Evolutionary conservation across 2,888 invertebrate species (phyloP), one percentile per base, ranked within the genome.

Genomic region (Zygaena filipendulae): DNA sequence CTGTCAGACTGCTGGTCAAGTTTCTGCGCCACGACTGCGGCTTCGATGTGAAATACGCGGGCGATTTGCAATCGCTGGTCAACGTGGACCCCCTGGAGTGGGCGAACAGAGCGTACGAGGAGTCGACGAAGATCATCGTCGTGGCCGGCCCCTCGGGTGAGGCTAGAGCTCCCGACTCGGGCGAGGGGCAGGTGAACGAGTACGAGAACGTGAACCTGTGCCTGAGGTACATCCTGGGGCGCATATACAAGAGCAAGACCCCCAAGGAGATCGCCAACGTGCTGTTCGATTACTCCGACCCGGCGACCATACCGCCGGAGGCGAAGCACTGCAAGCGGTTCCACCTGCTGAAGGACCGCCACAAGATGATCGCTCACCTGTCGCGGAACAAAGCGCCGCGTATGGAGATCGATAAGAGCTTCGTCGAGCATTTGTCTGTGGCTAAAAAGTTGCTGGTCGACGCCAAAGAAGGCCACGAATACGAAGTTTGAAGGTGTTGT

Each of bases 71-170:
- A 0, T 23, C 33, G 9, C 69, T 74, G 0, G 36, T 61, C 0
- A 71, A 72, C 33, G 58, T 59, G 0, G 72, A 79, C 32, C 79
- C 79, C 0, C 67, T 54, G 45, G 47, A 62, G 2, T 79, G 79
- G 79, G 72, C 71, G 0, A 52, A 59, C 2, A 70, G 72, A 14
- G 63, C 72, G 0, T 63, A 71, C 41, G 39, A 49, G 10, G 38
- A 59, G 0, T 52, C 69, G 2, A 59, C 70, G 0, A 70, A 77
- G 19, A 39, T 75, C 0, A 43, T 77, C 13, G 75, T 71, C 46
- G 43, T 75, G 1, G 70, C 71, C 0, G 71, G 77, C 1, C 75
- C 79, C n/a, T n/a, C n/a, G n/a, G n/a, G n/a, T n/a, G n/a, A n/a
- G n/a, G n/a, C n/a, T n/a, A n/a, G n/a, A n/a, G n/a, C n/a, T n/a